Evolutionary conservation across 2,797 vertebrate genomes (phyloP), one percentile per base, ranked within the genome.

Genomic region (Eulemur coronatus): DNA sequence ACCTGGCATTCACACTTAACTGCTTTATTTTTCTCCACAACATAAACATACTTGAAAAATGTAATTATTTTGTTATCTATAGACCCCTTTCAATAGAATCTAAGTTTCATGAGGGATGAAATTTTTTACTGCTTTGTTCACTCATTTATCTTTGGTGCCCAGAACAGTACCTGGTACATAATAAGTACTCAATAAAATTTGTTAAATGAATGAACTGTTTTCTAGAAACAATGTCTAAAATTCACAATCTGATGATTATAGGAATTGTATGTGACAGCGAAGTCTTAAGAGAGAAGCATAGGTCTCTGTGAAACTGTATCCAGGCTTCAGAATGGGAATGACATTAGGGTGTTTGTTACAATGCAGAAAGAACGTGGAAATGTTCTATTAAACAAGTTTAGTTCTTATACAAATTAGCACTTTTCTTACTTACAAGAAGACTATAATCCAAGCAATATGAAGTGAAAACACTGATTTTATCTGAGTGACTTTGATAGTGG

Each of bases 391-490:
- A 86, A 87, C 57, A 38, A 35, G 14, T 61, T 89, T 65, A 84
- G 33, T 89, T 93, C 41, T 94, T 91, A 76, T 0, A 75, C 10
- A 91, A 84, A 88, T 89, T 22, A 89, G 43, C 55, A 70, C 48
- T 93, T 22, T 50, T 59, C 55, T 91, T 67, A 89, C 43, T 91
- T 96, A 72, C 59, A 63, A 20, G n/a, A 84, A 90, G 59, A 65
- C 13, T 48, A 14, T 48, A 67, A 84, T 28, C 33, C 30, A 81
- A 80, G 14, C 46, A 79, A 94, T 89, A 89, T 57, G 10, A 96
- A 91, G 30, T 63, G n/a, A 43, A 96, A 95, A 13, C 15, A 78
- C 11, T 94, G 76, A 65, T 80, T 94, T 92, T 75, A 93, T 43
- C 22, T 67, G 17, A 89, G 38, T 95, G 24, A 75, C 52, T 84